A percentile compares a stretch with the other conserved stretches of the same genome.
phyloP scores from a whole-genome alignment of 1,140 invertebrate species.

The Drosophila virilis region DNA sequence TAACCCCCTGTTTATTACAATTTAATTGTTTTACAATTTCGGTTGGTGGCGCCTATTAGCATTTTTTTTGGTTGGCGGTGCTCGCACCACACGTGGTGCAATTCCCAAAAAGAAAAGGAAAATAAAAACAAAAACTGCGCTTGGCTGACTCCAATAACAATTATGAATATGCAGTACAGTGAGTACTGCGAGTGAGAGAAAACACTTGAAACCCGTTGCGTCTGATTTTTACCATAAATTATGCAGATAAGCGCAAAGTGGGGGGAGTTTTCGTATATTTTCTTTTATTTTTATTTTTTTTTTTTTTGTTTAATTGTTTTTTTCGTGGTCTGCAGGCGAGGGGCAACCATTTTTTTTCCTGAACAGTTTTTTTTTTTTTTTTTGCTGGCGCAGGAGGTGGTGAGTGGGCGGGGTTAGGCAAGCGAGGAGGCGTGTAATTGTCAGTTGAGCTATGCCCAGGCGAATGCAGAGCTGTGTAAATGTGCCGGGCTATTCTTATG shows the following conservation, averaged over 20 bases:
- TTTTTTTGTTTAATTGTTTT: slow-evolving; percentile 62
- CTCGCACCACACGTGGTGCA: slow-evolving; percentile 73
- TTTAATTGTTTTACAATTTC: slow-evolving; percentile 82
- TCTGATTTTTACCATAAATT: slow-evolving; percentile 79
- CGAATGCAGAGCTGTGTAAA: background rate
- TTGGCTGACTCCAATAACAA: slow-evolving; percentile 38
- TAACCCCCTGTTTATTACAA: slow-evolving; percentile 66
- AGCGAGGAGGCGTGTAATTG: slow-evolving; percentile 38
- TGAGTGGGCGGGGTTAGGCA: background rate
- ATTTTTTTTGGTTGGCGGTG: slow-evolving; percentile 39
- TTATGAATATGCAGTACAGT: slow-evolving; percentile 35
- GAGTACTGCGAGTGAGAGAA: slow-evolving; percentile 6
- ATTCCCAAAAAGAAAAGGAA: slow-evolving; percentile 59
- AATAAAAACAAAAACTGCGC: slow-evolving; percentile 34
- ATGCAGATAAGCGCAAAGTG: slow-evolving; percentile 77
- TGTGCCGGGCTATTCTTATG: too few relatives aligned
- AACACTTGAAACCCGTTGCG: slow-evolving; percentile 53
- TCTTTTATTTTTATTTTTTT: slow-evolving; percentile 30
- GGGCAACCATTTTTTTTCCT: slow-evolving; percentile 13
- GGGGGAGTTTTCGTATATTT: slow-evolving; percentile 19
- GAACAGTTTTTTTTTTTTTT: slow-evolving; percentile 19
- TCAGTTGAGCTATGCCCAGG: slow-evolving; percentile 23
- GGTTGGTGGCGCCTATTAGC: slow-evolving; percentile 72
- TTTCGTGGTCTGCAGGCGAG: slow-evolving; percentile 27
- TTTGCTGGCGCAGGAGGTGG: background rate